Evolutionary conservation across 2,113 vertebrate genomes (phyloP).

Genomic region (Coreoperca whiteheadi): DNA sequence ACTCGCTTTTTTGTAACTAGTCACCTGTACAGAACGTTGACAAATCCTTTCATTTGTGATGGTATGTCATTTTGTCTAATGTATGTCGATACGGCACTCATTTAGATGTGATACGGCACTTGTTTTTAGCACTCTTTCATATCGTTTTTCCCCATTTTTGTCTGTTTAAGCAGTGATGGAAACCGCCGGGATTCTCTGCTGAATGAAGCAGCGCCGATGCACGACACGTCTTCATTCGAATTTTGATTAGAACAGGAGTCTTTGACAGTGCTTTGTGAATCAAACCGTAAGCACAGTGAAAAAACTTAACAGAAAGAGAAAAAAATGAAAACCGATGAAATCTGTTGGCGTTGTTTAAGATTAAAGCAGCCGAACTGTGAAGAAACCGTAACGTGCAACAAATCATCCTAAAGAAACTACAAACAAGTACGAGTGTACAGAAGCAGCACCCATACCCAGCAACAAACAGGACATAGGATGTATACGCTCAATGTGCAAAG

Average conservation of each 20-base stretch:
- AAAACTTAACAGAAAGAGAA: background rate
- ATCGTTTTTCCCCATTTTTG: background rate
- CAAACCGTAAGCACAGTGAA: background rate
- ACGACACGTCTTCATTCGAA: background rate
- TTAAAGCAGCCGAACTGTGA: background rate
- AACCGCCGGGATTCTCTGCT: background rate
- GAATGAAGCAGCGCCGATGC: background rate
- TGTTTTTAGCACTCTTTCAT: too few relatives aligned
- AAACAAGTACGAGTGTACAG: too few relatives aligned
- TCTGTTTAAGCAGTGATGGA: background rate
- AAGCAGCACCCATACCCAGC: too few relatives aligned
- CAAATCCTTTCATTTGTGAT: background rate
- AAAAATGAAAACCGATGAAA: background rate
- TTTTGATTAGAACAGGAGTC: background rate
- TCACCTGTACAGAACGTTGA: background rate
- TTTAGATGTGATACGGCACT: too few relatives aligned
- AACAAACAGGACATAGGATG: too few relatives aligned
- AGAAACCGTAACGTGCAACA: too few relatives aligned
- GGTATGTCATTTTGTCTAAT: too few relatives aligned
- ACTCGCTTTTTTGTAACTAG: too few relatives aligned
- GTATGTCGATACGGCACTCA: too few relatives aligned
- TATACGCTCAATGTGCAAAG: too few relatives aligned
- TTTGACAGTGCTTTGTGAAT: background rate
- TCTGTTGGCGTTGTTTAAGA: background rate
- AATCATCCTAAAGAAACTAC: too few relatives aligned